Evolutionary conservation across 2,797 vertebrate genomes (phyloP).

Genomic region (Scarus forsteni): DNA sequence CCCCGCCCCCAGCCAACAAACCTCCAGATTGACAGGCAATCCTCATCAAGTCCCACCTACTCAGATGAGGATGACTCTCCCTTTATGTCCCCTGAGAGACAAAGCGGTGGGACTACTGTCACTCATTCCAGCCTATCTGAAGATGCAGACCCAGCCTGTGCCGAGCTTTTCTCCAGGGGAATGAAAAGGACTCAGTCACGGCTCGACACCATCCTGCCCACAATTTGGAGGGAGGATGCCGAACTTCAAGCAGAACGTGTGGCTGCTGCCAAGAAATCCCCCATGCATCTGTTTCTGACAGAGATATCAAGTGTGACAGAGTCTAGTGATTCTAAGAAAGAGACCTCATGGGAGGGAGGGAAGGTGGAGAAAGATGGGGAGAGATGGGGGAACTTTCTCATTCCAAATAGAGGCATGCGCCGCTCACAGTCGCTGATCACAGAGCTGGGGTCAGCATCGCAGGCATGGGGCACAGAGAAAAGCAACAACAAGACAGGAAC

Average conservation of each 20-base stretch:
- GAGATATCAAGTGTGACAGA: constrained; percentile 83
- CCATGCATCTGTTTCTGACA: constrained; percentile 88
- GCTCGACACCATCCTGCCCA: constrained; percentile 86
- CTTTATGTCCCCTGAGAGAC: constrained; percentile 83
- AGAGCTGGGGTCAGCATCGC: constrained; percentile 79
- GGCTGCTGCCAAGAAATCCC: constrained; percentile 82
- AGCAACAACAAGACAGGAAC: constrained; percentile 41
- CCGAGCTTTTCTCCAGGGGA: constrained; percentile 82
- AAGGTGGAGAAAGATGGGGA: constrained; percentile 69
- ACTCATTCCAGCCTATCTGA: constrained; percentile 81
- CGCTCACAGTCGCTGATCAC: constrained; percentile 83
- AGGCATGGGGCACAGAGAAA: constrained; percentile 73
- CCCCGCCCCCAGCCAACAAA: constrained; percentile 71
- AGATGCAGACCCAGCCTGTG: constrained; percentile 78
- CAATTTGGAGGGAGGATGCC: constrained; percentile 88
- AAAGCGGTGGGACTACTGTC: constrained; percentile 65
- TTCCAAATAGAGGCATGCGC: constrained; percentile 81
- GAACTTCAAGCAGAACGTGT: constrained; percentile 82
- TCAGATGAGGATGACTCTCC: constrained; percentile 87
- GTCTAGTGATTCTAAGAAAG: constrained; percentile 71
- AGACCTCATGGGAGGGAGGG: constrained; percentile 70
- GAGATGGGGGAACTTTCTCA: constrained; percentile 69
- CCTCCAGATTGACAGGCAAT: constrained; percentile 77
- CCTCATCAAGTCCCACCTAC: constrained; percentile 85
- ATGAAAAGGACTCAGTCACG: constrained; percentile 89